Evolutionary conservation across 1,140 invertebrate genomes (phyloP), one percentile per base, ranked within the genome.

Genomic region (Carposina sasakii): DNA sequence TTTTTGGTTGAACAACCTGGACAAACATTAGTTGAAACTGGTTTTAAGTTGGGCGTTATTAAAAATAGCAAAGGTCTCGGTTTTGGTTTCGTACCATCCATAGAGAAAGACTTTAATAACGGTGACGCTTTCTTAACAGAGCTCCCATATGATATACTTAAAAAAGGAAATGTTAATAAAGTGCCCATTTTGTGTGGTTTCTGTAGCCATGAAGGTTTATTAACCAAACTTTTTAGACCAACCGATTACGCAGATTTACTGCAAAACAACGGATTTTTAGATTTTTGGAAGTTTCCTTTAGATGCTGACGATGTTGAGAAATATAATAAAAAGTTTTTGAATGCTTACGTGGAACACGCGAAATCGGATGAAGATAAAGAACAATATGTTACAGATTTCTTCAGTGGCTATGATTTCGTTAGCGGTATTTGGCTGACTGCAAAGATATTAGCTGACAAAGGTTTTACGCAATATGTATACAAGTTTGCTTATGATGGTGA

Each of bases 91-190:
- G 79, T 76, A 56, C 77, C 81, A 6, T 79, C 67, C 41, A 69
- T 81, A 34, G 77, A 84, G 63, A 50, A 70, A 51, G 75, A 79
- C 34, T 81, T 76, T 52, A 77, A 84, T 63, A 75, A 77, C 3
- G 65, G 71, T 39, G 57, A 67, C 17, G 63, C 67, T 34, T 84
- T 81, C 54, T 51, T 84, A 3, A 69, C 66, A 6, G 77, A 68
- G 58, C 72, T 60, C 41, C 77, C 81, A 16, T 36, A 34, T 21
- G 17, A 52, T 3, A 67, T 84, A 37, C 45, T 82, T 28, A 81
- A 81, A 54, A 73, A 75, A 33, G 75, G 75, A 5, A 76, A 73
- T 46, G 71, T 67, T 36, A 76, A 79, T 43, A 81, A 75, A 58
- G 75, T 84, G 3, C 81, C 81, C 4, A 54, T 81, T 42, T 74